Percentiles rank a stretch among this genome's conserved stretches.
Conservation (phyloP, 2,797 vertebrate genomes). For the Merluccius polli region DNA sequence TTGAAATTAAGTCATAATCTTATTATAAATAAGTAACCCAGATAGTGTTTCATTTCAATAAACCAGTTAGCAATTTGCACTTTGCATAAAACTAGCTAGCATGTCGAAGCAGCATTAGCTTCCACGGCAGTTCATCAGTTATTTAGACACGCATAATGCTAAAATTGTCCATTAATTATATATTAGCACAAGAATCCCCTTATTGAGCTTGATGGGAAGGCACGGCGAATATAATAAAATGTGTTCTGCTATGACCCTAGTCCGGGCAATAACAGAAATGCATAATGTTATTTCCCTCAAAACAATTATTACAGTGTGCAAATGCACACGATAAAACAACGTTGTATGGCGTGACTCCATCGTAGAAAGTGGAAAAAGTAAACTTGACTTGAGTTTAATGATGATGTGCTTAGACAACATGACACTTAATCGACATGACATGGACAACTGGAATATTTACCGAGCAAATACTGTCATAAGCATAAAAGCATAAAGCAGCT, state of each 20-base stretch:
- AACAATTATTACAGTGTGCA: too few relatives aligned
- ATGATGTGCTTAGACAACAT: too few relatives aligned
- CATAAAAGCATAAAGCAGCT: too few relatives aligned
- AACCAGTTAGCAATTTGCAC: neutral
- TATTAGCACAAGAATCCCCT: constrained; percentile 20
- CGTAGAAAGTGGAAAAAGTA: neutral
- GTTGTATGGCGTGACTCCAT: too few relatives aligned
- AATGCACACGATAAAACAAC: too few relatives aligned
- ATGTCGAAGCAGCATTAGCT: neutral
- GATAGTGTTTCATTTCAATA: neutral
- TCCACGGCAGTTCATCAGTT: constrained; percentile 19
- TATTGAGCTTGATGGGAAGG: neutral
- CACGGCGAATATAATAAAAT: too few relatives aligned
- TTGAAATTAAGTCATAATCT: neutral
- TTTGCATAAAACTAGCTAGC: neutral
- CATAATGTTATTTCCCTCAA: too few relatives aligned
- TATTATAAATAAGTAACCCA: neutral
- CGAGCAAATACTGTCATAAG: too few relatives aligned
- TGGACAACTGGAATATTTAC: too few relatives aligned
- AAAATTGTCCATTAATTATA: constrained; percentile 29
- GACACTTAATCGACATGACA: too few relatives aligned
- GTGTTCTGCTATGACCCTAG: too few relatives aligned
- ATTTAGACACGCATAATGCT: constrained; percentile 19
- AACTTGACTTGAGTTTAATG: neutral
- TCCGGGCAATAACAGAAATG: too few relatives aligned